Evolutionary conservation across 2,113 vertebrate genomes (phyloP).

Genomic region (Eurypyga helias): DNA sequence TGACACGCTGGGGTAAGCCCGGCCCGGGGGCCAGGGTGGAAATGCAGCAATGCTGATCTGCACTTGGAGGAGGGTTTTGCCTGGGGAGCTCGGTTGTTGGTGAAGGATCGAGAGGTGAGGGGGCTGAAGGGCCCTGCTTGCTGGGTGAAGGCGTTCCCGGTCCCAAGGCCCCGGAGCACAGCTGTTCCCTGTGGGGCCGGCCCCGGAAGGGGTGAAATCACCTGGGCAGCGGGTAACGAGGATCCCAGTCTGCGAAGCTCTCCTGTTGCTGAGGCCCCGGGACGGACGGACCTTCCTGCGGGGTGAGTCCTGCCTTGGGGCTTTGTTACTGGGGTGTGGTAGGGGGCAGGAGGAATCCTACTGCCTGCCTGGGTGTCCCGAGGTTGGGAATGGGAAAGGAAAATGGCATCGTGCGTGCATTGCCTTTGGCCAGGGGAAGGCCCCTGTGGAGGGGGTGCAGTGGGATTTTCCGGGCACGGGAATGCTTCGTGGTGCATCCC

Average conservation of each 20-base stretch:
- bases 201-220: neutral
- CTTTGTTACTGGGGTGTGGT: neutral
- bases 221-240: fast-evolving
- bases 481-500: neutral
- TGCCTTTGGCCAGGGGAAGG: neutral
- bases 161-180: fast-evolving
- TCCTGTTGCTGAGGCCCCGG: neutral
- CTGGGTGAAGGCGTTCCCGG: fast-evolving
- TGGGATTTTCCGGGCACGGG: neutral
- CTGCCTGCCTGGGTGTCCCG: neutral
- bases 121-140: neutral
- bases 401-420: fast-evolving
- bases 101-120: neutral
- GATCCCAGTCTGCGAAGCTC: neutral
- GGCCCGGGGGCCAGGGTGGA: neutral
- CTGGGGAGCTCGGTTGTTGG: neutral
- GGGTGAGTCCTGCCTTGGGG: neutral
- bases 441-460: neutral
- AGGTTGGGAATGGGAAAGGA: neutral
- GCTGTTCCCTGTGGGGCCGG: neutral
- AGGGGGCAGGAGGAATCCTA: neutral
- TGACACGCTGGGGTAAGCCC: neutral
- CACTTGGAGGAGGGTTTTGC: neutral
- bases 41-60: slow-evolving; percentile 16
- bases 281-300: fast-evolving